Evolutionary conservation across 2,888 invertebrate species (phyloP), one percentile per base, ranked within the genome.

Genomic region (Heliconius hortense): DNA sequence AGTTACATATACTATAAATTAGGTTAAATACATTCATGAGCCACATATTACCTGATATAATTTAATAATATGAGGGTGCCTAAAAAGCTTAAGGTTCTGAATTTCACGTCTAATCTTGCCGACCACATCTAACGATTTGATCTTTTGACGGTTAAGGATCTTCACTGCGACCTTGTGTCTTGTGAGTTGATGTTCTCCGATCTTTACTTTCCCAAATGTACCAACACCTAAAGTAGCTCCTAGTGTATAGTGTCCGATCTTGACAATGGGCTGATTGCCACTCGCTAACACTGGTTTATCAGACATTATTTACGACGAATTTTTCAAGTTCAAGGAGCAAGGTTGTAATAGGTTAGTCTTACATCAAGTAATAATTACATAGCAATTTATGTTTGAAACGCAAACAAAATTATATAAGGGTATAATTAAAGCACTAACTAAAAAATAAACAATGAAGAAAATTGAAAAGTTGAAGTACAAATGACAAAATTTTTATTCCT

Each of bases 21-120:
- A 59, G 59, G 28, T 70, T 59, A 15, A 59, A 39, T 39, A 24
- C 26, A 35, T 24, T 24, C 35, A 60, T 48, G 26, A 13, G 71
- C 26, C 72, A 24, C 26, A 56, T 26, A 67, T 83, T 86, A 95
- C 96, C 94, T 96, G 96, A 85, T 96, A 99, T 94, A 99, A 91
- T 94, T 99, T 99, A 80, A 99, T 99, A 82, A 99, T 99, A 89
- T 99, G 99, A 7, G 99, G 99, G 95, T 99, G 99, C 81, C 99
- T 95, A 87, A 99, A 99, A n/a, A 99, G 95, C 88, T 99, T 99
- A 56, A 99, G 95, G 94, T 99, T 99, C 91, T 99, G 99, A 85
- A 99, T 99, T 93, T 99, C 99, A 74, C 99, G 95, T 77, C 99
- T 95, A 82, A 99, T 99, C 94, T 99, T 99, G 3, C 99, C 99